Conservation (phyloP, 1,140 invertebrate species). For the Leptinotarsa defecta region DNA sequence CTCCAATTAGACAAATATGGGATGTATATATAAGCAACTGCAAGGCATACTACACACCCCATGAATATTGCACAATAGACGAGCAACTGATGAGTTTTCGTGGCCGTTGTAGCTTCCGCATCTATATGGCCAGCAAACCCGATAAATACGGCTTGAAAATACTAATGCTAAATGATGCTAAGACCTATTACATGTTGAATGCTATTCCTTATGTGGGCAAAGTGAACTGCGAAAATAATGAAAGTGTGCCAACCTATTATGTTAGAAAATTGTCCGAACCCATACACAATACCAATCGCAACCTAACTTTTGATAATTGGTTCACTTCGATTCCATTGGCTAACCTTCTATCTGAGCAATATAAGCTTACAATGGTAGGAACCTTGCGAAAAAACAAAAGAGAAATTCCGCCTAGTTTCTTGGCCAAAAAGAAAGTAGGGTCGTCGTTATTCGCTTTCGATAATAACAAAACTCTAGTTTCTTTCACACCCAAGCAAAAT, state of each 20-base stretch:
- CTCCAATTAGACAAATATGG: conserved; percentile 49
- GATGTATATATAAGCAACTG: conserved; percentile 47
- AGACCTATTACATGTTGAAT: conserved; percentile 34
- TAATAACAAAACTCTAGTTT: conserved; percentile 25
- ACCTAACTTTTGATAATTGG: conserved; percentile 29
- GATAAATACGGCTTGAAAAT: conserved; percentile 33
- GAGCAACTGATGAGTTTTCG: conserved; percentile 34
- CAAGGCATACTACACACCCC: conserved; percentile 43
- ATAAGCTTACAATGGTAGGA: conserved; percentile 42
- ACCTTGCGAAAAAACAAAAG: conserved; percentile 39
- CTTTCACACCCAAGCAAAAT: conserved; percentile 12
- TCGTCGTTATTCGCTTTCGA: conserved; percentile 31
- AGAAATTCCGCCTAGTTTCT: conserved; percentile 33
- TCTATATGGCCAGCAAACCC: conserved; percentile 32
- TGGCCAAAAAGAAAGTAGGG: conserved; percentile 44
- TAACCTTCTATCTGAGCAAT: conserved; percentile 25
- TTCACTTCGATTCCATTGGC: not conserved
- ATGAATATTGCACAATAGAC: conserved; percentile 37
- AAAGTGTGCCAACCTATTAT: conserved; percentile 18
- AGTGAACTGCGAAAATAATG: conserved; percentile 28
- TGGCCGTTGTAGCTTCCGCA: conserved; percentile 26
- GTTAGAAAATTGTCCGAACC: conserved; percentile 20
- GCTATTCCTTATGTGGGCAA: conserved; percentile 31
- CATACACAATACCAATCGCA: not conserved
- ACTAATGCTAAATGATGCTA: conserved; percentile 26